A percentile compares a stretch with the other conserved stretches of the same genome.
Evolutionary conservation across 2,113 vertebrate genomes (phyloP).

Genomic region (Sialia sialis): DNA sequence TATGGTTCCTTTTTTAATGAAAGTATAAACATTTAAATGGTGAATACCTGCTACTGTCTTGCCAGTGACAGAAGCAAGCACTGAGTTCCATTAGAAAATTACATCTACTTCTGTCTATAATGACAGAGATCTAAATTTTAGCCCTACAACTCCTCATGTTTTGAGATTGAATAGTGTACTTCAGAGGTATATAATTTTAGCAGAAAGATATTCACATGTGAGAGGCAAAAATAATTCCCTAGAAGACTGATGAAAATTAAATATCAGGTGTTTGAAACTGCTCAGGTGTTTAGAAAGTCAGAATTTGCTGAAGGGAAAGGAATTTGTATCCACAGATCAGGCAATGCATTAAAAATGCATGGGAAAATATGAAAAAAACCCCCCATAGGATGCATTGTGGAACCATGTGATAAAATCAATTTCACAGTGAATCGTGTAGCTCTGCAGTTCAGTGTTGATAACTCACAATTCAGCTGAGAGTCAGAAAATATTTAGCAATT

Average conservation of each 20-base stretch:
- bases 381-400: not conserved
- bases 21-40: not conserved
- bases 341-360: constrained; percentile 2
- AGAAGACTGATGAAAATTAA: not conserved
- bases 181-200: not conserved
- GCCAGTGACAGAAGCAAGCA: not conserved
- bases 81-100: not conserved
- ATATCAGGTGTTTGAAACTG: not conserved
- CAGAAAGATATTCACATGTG: not conserved
- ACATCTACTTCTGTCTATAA: not conserved
- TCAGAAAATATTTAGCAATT: constrained; percentile 6
- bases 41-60: not conserved
- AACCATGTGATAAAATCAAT: constrained; percentile 41
- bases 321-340: constrained; percentile 14
- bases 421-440: constrained; percentile 29
- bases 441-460: constrained; percentile 12
- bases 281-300: constrained; percentile 9
- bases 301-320: constrained; percentile 13
- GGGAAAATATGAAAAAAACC: not conserved
- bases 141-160: not conserved
- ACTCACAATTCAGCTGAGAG: constrained; percentile 13
- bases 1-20: not conserved
- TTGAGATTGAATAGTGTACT: not conserved
- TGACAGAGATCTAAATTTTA: not conserved
- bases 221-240: not conserved